Evolutionary conservation across 2,888 invertebrate genomes (phyloP).

Genomic region (Catocala sponsa): DNA sequence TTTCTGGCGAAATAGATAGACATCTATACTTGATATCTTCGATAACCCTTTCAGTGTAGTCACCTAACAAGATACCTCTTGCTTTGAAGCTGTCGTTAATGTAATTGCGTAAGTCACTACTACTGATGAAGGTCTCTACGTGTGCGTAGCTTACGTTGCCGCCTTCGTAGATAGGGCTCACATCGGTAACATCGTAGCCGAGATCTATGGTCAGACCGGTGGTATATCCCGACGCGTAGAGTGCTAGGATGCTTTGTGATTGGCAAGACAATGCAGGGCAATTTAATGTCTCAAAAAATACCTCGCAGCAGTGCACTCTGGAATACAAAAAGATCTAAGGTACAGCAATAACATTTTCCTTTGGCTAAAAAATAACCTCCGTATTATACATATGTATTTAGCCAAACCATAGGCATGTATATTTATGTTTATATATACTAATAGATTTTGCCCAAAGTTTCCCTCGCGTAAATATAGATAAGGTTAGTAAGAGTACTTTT

Average conservation of each 20-base stretch:
- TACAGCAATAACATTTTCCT: too few species aligned
- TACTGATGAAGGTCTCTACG: constrained; percentile 65
- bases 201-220: constrained; percentile 77
- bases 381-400: too few species aligned
- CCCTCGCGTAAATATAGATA: too few species aligned
- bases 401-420: too few species aligned
- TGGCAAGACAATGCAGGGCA: constrained; percentile 72
- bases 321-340: constrained; percentile 19
- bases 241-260: constrained; percentile 65
- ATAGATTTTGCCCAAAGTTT: too few species aligned
- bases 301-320: constrained; percentile 75
- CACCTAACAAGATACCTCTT: constrained; percentile 51
- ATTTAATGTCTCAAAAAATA: constrained; percentile 78
- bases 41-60: not conserved
- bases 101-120: constrained; percentile 56
- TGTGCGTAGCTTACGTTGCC: constrained; percentile 68
- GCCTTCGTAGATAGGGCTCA: constrained; percentile 73
- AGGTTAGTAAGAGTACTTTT: too few species aligned
- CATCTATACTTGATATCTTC: too few species aligned
- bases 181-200: constrained; percentile 65
- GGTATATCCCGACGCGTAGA: constrained; percentile 74
- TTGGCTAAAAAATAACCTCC: too few species aligned
- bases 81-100: constrained; percentile 56
- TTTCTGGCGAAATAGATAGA: not conserved
- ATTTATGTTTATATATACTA: too few species aligned